Conservation (phyloP, 2,888 invertebrate species). For the Seira sanloemensis region DNA sequence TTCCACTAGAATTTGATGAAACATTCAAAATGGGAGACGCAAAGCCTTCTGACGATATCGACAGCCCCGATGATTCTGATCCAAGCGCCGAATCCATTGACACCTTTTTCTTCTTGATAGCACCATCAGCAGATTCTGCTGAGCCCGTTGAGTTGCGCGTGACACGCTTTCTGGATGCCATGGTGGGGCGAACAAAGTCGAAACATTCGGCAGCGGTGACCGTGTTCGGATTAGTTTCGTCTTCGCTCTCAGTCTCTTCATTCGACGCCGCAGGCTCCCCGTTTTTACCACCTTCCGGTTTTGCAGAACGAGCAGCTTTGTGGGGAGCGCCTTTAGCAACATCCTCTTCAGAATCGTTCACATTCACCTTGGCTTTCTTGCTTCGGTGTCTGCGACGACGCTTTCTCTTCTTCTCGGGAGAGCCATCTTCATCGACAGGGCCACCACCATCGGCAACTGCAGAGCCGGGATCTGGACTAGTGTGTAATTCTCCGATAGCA, state of each 20-base stretch:
- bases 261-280: neutral
- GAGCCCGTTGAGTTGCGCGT: neutral
- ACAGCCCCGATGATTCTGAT: neutral
- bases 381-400: constrained; percentile 30
- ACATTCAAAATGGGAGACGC: constrained; percentile 14
- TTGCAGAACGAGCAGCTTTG: neutral
- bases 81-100: constrained; percentile 25
- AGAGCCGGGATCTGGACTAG: too few relatives aligned
- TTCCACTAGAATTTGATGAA: neutral
- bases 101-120: constrained; percentile 19
- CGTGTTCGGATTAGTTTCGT: constrained; percentile 23
- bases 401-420: constrained; percentile 14
- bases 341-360: neutral
- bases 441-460: neutral
- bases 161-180: neutral
- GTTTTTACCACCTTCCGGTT: neutral
- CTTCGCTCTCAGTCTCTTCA: constrained; percentile 45
- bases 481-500: neutral
- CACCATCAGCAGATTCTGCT: neutral
- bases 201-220: neutral
- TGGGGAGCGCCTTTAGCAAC: neutral
- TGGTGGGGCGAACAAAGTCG: neutral
- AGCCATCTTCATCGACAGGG: neutral
- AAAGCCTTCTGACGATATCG: constrained; percentile 6
- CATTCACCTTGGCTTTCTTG: constrained; percentile 12